A percentile compares a stretch with the other conserved stretches of the same genome.
phyloP scores from a whole-genome alignment of 1,140 invertebrate genomes.

The Calephelis nemesis region DNA sequence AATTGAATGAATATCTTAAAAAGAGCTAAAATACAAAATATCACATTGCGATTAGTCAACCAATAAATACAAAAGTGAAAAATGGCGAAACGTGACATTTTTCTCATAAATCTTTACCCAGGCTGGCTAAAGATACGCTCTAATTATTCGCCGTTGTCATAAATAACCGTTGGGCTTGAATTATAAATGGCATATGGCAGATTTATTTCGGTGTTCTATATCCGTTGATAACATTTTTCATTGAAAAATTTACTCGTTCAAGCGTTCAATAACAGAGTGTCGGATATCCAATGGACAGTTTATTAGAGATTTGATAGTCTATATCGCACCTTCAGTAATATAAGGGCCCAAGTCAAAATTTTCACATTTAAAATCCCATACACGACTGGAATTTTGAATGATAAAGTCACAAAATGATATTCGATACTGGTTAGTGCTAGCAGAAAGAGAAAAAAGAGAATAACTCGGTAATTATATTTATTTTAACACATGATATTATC shows the following conservation, averaged over 20 bases:
- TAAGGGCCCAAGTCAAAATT: no score
- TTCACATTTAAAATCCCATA: no score
- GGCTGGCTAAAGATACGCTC: slow-evolving; percentile 20
- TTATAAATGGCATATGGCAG: slow-evolving; percentile 20
- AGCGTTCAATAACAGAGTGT: neutral
- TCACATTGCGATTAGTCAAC: no score
- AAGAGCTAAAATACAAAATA: neutral
- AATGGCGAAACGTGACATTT: slow-evolving; percentile 8
- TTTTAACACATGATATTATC: no score
- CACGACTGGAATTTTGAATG: no score
- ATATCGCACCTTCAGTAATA: no score
- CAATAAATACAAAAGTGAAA: neutral
- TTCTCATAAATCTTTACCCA: slow-evolving; percentile 25
- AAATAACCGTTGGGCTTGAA: slow-evolving; percentile 6
- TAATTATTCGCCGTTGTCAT: slow-evolving; percentile 25
- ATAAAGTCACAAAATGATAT: no score
- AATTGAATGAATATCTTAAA: neutral
- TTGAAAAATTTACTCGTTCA: neutral
- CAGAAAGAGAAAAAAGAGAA: no score
- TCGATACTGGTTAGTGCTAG: no score
- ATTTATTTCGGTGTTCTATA: slow-evolving; percentile 22
- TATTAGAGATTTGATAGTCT: no score
- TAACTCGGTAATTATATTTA: no score
- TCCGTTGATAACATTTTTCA: neutral
- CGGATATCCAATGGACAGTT: no score